Conservation (phyloP, 2,113 vertebrate species). For the Chionodraco myersi region DNA sequence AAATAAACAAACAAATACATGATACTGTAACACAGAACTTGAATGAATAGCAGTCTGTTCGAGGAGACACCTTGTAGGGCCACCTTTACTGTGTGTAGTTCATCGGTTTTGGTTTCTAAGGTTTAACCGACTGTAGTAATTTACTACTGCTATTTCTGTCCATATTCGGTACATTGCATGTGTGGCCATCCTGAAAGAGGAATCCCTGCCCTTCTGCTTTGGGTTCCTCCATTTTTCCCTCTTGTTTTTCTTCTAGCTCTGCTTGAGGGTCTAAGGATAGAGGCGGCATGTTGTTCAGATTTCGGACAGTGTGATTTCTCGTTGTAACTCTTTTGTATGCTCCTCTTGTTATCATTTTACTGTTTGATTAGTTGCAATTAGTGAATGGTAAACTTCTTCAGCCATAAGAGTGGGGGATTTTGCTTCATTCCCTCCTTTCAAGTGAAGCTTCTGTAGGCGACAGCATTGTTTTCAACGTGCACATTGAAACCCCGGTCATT, state of each 20-base stretch:
- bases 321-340: not conserved
- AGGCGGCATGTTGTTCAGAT: not conserved
- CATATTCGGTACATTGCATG: not conserved
- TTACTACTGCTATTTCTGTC: not conserved
- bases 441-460: not conserved
- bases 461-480: not conserved
- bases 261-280: not conserved
- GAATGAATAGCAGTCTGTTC: too few relatives aligned
- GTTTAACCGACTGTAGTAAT: constrained; percentile 1
- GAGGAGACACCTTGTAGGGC: too few relatives aligned
- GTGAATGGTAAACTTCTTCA: not conserved
- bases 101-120: not conserved
- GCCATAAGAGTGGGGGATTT: not conserved
- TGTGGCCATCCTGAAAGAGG: not conserved
- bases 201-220: not conserved
- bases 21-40: too few relatives aligned
- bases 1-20: too few relatives aligned
- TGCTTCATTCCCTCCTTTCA: not conserved
- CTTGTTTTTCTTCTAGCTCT: not conserved
- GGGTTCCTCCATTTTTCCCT: not conserved
- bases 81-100: not conserved
- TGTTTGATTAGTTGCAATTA: not conserved
- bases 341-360: not conserved
- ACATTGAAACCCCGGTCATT: not conserved
- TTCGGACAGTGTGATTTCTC: not conserved